phyloP scores from a whole-genome alignment of 2,888 invertebrate genomes.

The Pasiphila rectangulata region DNA sequence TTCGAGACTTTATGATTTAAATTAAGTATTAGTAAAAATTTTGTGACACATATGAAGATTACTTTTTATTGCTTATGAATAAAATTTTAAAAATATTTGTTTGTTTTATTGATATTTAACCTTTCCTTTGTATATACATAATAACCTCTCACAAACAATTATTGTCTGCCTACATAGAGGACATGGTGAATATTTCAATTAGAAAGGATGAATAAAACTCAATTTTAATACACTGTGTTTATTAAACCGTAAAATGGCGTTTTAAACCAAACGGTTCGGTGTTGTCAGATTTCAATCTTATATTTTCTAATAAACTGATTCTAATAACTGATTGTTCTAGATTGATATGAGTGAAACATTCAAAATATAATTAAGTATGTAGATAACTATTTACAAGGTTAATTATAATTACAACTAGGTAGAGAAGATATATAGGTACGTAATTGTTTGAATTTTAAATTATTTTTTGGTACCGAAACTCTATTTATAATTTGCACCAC shows the following conservation, averaged over 20 bases:
- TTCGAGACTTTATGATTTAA: conserved; percentile 52
- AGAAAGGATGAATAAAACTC: conserved; percentile 12
- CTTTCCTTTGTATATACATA: not conserved
- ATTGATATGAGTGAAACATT: conserved; percentile 78
- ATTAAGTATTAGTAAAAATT: conserved; percentile 61
- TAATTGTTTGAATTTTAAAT: conserved; percentile 42
- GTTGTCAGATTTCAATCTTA: conserved; percentile 66
- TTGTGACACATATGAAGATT: conserved; percentile 70
- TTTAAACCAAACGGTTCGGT: conserved; percentile 71
- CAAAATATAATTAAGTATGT: conserved; percentile 69
- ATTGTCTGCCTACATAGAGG: no score
- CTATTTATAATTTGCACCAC: conserved; percentile 45
- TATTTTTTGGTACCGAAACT: conserved; percentile 42
- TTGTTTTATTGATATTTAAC: conserved; percentile 36
- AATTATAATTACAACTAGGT: conserved; percentile 41
- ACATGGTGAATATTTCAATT: not conserved
- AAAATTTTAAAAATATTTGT: conserved; percentile 63
- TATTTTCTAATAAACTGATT: conserved; percentile 71
- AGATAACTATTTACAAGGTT: conserved; percentile 65
- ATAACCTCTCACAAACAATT: no score
- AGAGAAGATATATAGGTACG: conserved; percentile 42
- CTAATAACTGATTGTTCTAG: no score
- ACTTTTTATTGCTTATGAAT: conserved; percentile 80
- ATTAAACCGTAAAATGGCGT: conserved; percentile 75
- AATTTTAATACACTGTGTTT: conserved; percentile 66